These are phyloP conservation scores for Sipha flava DNA, from an alignment of 1,140 invertebrate species.

Conservation along the genomic window DNA sequence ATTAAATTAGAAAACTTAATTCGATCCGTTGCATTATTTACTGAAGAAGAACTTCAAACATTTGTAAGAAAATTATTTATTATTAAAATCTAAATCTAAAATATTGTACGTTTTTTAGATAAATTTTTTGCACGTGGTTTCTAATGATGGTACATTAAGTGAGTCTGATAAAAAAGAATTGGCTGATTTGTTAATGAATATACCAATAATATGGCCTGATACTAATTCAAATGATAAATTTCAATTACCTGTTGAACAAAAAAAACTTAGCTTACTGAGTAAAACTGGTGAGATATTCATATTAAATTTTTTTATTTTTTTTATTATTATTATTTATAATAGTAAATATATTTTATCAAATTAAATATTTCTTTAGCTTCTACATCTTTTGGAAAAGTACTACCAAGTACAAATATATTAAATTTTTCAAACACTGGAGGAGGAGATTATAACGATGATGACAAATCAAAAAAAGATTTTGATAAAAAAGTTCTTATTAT, in stretches of 20 bases:
- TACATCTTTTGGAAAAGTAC: constrained; percentile 9
- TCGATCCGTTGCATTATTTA: constrained; percentile 18
- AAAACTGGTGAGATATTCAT: background rate
- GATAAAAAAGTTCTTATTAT: constrained; percentile 20
- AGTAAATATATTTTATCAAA: background rate
- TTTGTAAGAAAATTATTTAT: background rate
- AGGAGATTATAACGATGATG: background rate
- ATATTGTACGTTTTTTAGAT: background rate
- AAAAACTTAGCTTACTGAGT: background rate
- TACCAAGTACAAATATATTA: constrained; percentile 21
- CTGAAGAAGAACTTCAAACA: constrained; percentile 22
- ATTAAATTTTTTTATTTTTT: background rate
- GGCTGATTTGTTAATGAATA: constrained; percentile 4
- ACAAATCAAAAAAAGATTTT: constrained; percentile 7
- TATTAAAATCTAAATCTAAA: background rate
- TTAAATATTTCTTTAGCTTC: background rate
- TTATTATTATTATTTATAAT: background rate
- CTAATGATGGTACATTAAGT: constrained; percentile 9
- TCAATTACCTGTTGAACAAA: constrained; percentile 12
- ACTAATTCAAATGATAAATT: constrained; percentile 27
- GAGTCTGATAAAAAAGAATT: constrained; percentile 26
- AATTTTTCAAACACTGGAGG: constrained; percentile 1
- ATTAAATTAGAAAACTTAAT: constrained; percentile 12
- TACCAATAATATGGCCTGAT: constrained; percentile 24
- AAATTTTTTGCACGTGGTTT: constrained; percentile 20